These are phyloP conservation scores for Morpho deidamia DNA, from an alignment of 2,888 invertebrate species.

Conservation along the genomic window DNA sequence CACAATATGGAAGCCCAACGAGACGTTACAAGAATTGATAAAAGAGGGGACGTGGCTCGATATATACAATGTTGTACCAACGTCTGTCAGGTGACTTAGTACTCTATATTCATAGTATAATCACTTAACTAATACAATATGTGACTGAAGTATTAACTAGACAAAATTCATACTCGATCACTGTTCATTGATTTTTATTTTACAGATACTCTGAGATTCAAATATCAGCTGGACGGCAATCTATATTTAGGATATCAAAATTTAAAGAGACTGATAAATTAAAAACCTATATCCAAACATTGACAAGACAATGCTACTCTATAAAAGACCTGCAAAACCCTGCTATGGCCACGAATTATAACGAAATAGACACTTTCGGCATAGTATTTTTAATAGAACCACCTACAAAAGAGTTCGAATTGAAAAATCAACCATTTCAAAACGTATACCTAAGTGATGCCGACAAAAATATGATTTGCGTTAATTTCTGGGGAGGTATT, in stretches of 20 bases:
- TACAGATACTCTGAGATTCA: slow-evolving; percentile 74
- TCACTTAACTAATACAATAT: no score
- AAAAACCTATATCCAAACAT: slow-evolving; percentile 27
- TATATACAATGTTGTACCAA: slow-evolving; percentile 77
- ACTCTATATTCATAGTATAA: not conserved
- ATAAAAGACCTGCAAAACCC: slow-evolving; percentile 64
- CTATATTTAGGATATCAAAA: slow-evolving; percentile 57
- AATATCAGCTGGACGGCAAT: slow-evolving; percentile 72
- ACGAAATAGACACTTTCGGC: slow-evolving; percentile 87
- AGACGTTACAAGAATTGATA: slow-evolving; percentile 75
- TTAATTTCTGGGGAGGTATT: slow-evolving; percentile 77
- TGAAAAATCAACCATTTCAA: slow-evolving; percentile 61
- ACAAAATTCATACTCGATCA: not conserved
- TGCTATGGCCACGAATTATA: slow-evolving; percentile 56
- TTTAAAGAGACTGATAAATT: slow-evolving; percentile 34
- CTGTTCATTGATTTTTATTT: slow-evolving; percentile 19
- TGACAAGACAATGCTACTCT: slow-evolving; percentile 57
- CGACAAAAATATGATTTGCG: slow-evolving; percentile 68
- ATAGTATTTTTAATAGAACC: slow-evolving; percentile 79
- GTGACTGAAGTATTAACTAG: no score
- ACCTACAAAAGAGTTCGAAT: slow-evolving; percentile 54
- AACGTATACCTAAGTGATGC: slow-evolving; percentile 79
- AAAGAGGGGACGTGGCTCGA: slow-evolving; percentile 81
- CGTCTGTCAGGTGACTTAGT: slow-evolving; percentile 54
- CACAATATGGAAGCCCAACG: slow-evolving; percentile 85